Evolutionary conservation across 2,113 vertebrate genomes (phyloP).

Genomic region (Labeo rohita): DNA sequence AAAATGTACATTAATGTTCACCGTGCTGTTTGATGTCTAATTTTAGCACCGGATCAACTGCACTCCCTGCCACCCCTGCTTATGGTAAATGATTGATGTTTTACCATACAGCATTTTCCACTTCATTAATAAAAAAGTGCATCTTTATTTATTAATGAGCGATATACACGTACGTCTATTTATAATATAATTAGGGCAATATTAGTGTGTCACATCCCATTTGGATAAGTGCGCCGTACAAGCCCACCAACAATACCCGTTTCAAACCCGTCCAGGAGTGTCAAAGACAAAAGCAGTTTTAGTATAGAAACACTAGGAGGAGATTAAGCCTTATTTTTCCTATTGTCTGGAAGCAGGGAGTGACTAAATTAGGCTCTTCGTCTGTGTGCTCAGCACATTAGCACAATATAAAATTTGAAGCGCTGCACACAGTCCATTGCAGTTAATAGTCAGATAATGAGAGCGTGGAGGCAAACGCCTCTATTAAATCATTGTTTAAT

Average conservation of each 20-base stretch:
- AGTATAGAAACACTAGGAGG: constrained; percentile 62
- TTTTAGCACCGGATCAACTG: constrained; percentile 73
- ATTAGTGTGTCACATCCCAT: constrained; percentile 63
- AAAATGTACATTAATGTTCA: constrained; percentile 76
- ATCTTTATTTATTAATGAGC: constrained; percentile 78
- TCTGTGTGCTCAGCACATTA: constrained; percentile 73
- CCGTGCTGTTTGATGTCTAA: constrained; percentile 75
- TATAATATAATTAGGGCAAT: constrained; percentile 74
- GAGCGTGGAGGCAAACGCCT: constrained; percentile 75
- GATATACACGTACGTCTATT: constrained; percentile 74
- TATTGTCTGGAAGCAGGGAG: constrained; percentile 66
- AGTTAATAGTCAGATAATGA: constrained; percentile 84
- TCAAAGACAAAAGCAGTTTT: constrained; percentile 56
- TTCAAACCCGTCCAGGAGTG: constrained; percentile 60
- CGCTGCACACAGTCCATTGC: constrained; percentile 61
- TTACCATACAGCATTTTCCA: constrained; percentile 75
- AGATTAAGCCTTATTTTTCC: constrained; percentile 72
- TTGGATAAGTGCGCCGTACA: constrained; percentile 61
- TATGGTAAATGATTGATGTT: constrained; percentile 78
- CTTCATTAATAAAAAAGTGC: constrained; percentile 77
- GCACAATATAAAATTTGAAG: constrained; percentile 73
- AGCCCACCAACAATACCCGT: constrained; percentile 62
- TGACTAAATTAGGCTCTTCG: constrained; percentile 74
- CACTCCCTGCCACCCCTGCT: constrained; percentile 69
- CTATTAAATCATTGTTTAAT: constrained; percentile 82